phyloP scores from a whole-genome alignment of 1,140 invertebrate genomes.

The Leptinotarsa texana region DNA sequence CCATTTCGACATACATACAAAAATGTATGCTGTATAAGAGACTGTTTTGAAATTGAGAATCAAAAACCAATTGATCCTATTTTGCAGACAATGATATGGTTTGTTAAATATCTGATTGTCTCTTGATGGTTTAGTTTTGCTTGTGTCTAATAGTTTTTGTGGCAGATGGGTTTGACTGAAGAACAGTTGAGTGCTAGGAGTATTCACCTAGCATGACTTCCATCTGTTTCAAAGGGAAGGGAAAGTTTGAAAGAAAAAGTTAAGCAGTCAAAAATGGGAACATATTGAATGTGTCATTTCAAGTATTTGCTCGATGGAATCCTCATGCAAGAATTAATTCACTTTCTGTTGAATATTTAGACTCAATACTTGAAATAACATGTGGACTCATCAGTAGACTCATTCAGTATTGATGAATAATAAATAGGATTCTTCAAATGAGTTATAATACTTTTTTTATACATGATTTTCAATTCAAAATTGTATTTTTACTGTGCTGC shows the following conservation, averaged over 20 bases:
- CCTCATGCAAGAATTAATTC: neutral
- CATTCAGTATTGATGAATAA: neutral
- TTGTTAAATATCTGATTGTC: neutral
- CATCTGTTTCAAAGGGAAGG: neutral
- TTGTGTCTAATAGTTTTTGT: neutral
- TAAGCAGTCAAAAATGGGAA: neutral
- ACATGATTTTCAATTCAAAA: too few relatives aligned
- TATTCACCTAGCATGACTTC: neutral
- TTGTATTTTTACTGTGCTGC: too few relatives aligned
- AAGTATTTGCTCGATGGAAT: neutral
- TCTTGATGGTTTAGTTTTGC: neutral
- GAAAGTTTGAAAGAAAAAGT: neutral
- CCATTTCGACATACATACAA: neutral
- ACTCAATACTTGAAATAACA: neutral
- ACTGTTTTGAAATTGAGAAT: too few relatives aligned
- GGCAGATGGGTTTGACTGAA: neutral
- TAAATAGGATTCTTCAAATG: too few relatives aligned
- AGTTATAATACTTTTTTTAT: too few relatives aligned
- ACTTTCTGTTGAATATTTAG: neutral
- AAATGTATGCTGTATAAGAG: neutral
- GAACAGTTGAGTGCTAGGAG: neutral
- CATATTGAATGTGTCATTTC: neutral
- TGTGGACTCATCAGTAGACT: neutral
- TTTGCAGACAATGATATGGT: too few relatives aligned
- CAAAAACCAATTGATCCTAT: too few relatives aligned